Evolutionary conservation across 2,888 invertebrate genomes (phyloP).

Genomic region (Gerosis bhagava): DNA sequence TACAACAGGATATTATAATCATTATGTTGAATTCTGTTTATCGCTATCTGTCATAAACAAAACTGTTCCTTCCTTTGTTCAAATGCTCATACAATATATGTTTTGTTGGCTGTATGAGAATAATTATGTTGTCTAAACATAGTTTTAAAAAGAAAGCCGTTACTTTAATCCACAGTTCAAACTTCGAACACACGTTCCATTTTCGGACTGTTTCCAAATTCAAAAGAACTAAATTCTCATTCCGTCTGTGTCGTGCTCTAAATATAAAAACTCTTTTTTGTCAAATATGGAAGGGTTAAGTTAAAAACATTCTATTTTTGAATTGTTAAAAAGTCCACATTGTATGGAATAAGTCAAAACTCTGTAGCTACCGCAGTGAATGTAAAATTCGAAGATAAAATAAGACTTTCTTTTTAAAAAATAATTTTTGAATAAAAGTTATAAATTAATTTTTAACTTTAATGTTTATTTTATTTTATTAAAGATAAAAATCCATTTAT

Average conservation of each 20-base stretch:
- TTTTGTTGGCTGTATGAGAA: conserved; percentile 18
- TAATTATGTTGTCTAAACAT: conserved; percentile 25
- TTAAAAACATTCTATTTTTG: conserved; percentile 81
- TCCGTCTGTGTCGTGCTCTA: conserved; percentile 73
- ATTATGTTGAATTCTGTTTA: too few species aligned
- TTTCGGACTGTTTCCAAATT: conserved; percentile 71
- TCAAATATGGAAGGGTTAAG: conserved; percentile 82
- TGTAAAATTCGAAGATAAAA: conserved; percentile 35
- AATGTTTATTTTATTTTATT: not conserved
- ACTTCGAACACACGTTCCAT: conserved; percentile 57
- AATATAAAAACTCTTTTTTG: conserved; percentile 79
- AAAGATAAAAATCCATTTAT: too few species aligned
- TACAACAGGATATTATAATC: too few species aligned
- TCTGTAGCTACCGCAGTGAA: conserved; percentile 62
- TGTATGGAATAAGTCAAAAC: conserved; percentile 81
- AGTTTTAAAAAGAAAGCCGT: conserved; percentile 42
- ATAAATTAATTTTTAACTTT: too few species aligned
- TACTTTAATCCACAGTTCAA: conserved; percentile 60
- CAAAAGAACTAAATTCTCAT: conserved; percentile 76
- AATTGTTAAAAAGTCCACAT: conserved; percentile 81
- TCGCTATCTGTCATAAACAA: conserved; percentile 8
- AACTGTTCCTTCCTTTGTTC: conserved; percentile 2
- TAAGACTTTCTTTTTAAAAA: too few species aligned
- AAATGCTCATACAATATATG: conserved; percentile 15
- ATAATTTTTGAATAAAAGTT: too few species aligned